Percentiles rank a stretch among this genome's conserved stretches.
These are phyloP conservation scores for Astur gentilis DNA, from an alignment of 2,113 vertebrate species.

Conservation along the genomic window DNA sequence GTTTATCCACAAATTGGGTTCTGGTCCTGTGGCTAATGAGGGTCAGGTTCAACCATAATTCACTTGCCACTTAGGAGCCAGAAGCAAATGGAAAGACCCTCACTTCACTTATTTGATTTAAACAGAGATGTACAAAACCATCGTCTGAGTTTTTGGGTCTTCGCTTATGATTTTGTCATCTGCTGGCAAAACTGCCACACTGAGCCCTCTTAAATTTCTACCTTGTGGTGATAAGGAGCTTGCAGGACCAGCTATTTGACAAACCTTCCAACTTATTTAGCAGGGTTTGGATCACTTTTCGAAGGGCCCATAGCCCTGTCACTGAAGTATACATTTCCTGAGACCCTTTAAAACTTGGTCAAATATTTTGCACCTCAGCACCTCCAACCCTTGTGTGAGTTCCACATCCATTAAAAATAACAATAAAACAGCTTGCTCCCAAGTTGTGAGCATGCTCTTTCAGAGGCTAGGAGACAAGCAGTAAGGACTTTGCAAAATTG, in stretches of 20 bases:
- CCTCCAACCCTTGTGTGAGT: neutral
- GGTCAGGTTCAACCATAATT: neutral
- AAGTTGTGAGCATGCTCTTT: neutral
- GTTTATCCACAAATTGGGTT: neutral
- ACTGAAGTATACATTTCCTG: neutral
- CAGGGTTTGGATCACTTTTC: neutral
- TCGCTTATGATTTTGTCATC: neutral
- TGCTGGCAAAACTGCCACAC: neutral
- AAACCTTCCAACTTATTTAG: neutral
- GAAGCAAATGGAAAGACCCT: neutral
- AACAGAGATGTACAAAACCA: neutral
- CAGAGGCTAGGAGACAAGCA: neutral
- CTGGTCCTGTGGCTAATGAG: neutral
- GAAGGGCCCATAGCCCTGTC: neutral
- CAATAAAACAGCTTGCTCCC: neutral
- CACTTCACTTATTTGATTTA: neutral
- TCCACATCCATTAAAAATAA: neutral
- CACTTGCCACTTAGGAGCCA: neutral
- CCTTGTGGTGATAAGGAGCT: neutral
- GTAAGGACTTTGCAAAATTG: neutral
- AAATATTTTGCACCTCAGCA: neutral
- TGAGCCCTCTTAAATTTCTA: neutral
- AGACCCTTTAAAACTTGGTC: neutral
- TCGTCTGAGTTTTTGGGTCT: neutral
- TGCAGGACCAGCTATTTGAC: neutral